These are phyloP conservation scores for Ptilorrhoa leucosticta DNA, from an alignment of 2,113 vertebrate species.

Conservation along the genomic window DNA sequence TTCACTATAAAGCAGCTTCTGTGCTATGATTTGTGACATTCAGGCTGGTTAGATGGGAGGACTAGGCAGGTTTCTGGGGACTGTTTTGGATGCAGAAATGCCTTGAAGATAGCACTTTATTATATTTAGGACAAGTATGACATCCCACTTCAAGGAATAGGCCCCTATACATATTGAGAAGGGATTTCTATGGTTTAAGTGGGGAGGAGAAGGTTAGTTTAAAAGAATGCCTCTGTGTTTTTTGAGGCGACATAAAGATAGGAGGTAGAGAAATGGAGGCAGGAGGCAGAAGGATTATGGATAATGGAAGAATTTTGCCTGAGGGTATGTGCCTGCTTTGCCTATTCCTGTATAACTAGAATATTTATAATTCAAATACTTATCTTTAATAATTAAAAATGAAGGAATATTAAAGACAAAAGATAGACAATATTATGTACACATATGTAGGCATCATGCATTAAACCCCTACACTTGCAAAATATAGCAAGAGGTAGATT, in stretches of 20 bases:
- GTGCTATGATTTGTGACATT: constrained; percentile 96
- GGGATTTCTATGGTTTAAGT: constrained; percentile 89
- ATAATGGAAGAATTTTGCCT: constrained; percentile 99
- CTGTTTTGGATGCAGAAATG: constrained; percentile 94
- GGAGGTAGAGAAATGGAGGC: constrained; percentile 94
- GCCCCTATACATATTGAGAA: constrained; percentile 92
- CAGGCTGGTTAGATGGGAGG: constrained; percentile 87
- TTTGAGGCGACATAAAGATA: constrained; percentile 92
- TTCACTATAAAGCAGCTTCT: constrained; percentile 91
- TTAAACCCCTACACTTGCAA: constrained; percentile 82
- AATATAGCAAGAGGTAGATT: constrained; percentile 80
- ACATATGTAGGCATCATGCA: constrained; percentile 82
- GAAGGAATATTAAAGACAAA: constrained; percentile 97
- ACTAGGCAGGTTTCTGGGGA: constrained; percentile 93
- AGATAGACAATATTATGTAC: constrained; percentile 89
- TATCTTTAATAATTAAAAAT: constrained; percentile 99
- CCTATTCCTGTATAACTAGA: constrained; percentile 99
- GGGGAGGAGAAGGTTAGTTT: constrained; percentile 89
- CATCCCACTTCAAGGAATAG: constrained; percentile 97
- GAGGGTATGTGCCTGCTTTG: constrained; percentile 98
- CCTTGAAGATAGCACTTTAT: constrained; percentile 99
- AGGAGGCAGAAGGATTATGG: constrained; percentile 98
- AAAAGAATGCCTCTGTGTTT: constrained; percentile 95
- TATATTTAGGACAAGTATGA: constrained; percentile 99
- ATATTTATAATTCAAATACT: constrained; percentile 99